Percentiles rank a stretch among this genome's conserved stretches.
Evolutionary conservation across 2,113 vertebrate genomes (phyloP).

Genomic region (Cyanoderma ruficeps): DNA sequence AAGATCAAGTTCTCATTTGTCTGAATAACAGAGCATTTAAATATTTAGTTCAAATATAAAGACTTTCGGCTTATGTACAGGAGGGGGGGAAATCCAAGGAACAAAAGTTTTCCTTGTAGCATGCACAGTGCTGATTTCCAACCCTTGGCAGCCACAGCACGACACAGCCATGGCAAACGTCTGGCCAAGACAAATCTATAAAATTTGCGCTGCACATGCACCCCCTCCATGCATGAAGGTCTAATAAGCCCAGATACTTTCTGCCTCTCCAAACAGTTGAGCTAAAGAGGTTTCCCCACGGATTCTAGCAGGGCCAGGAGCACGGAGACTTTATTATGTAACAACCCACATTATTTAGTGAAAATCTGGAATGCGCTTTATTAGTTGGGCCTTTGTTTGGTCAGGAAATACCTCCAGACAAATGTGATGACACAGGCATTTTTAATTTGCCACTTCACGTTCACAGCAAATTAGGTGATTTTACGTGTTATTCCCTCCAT

Average conservation of each 20-base stretch:
- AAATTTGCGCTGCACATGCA: slow-evolving; percentile 10
- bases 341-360: slow-evolving; percentile 41
- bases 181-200: slow-evolving; percentile 66
- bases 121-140: slow-evolving; percentile 3
- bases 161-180: not conserved
- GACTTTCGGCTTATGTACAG: not conserved
- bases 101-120: slow-evolving; percentile 49
- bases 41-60: slow-evolving; percentile 52
- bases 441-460: slow-evolving; percentile 60
- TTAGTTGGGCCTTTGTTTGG: slow-evolving; percentile 50
- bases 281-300: not conserved
- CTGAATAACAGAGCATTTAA: slow-evolving; percentile 49
- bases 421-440: slow-evolving; percentile 64
- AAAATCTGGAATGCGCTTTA: slow-evolving; percentile 42
- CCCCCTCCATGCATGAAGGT: not conserved
- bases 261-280: not conserved
- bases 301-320: not conserved
- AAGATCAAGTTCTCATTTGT: slow-evolving; percentile 54
- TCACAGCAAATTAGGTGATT: slow-evolving; percentile 61
- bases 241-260: slow-evolving; percentile 40
- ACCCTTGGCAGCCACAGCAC: not conserved
- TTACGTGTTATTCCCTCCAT: slow-evolving; percentile 31
- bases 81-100: not conserved
- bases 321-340: slow-evolving; percentile 47
- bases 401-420: slow-evolving; percentile 64